Percentiles rank a stretch among this genome's conserved stretches.
phyloP scores from a whole-genome alignment of 2,113 vertebrate genomes.

The Prunella himalayana region DNA sequence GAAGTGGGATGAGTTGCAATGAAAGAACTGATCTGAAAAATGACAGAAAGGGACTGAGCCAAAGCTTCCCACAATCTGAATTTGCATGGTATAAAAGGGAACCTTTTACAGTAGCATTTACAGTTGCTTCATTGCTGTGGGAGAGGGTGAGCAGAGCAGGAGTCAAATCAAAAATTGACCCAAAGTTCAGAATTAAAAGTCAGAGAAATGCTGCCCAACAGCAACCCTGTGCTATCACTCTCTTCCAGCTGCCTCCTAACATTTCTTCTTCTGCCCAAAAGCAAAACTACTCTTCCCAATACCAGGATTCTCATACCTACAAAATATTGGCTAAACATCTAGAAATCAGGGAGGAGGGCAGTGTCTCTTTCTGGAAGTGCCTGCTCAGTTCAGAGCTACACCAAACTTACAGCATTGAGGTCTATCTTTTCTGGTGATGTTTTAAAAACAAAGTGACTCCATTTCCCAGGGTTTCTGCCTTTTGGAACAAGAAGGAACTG shows the following conservation, averaged over 20 bases:
- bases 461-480: neutral
- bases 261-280: neutral
- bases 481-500: neutral
- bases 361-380: neutral
- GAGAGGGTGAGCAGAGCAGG: neutral
- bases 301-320: neutral
- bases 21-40: neutral
- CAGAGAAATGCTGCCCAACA: neutral
- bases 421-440: neutral
- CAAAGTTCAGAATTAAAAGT: neutral
- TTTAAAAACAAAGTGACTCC: neutral
- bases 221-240: neutral
- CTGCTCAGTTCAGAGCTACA: neutral
- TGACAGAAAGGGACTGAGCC: neutral
- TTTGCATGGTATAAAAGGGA: neutral
- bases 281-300: neutral
- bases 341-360: neutral
- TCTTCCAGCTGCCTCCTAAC: neutral
- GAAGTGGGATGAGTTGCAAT: neutral
- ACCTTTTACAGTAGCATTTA: neutral
- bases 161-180: neutral
- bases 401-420: neutral
- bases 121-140: neutral
- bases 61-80: neutral
- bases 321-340: neutral